Percentiles rank a stretch among this genome's conserved stretches.
These are phyloP conservation scores for Panzeria rudis DNA, from an alignment of 2,888 invertebrate species.

Conservation along the genomic window DNA sequence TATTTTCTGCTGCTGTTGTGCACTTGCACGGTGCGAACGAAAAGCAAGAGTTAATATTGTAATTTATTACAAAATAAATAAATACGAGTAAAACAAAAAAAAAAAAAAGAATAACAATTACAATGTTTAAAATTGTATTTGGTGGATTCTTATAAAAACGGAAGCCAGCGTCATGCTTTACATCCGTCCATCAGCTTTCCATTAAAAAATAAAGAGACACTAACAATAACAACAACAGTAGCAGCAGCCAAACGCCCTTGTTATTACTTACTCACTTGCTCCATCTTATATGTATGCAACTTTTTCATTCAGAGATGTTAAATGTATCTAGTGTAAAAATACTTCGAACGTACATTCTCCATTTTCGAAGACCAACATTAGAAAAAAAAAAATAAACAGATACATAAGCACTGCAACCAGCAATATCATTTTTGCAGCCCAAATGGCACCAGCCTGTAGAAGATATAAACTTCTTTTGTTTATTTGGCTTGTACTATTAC, in stretches of 20 bases:
- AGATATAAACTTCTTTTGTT: too few species aligned
- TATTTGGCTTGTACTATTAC: too few species aligned
- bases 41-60: constrained; percentile 65
- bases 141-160: constrained; percentile 58
- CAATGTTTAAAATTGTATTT: constrained; percentile 35
- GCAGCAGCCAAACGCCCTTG: constrained; percentile 9
- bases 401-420: too few species aligned
- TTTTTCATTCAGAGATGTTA: not conserved
- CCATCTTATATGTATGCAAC: not conserved
- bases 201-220: constrained; percentile 27
- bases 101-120: constrained; percentile 49
- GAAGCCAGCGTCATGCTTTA: constrained; percentile 67
- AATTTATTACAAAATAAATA: constrained; percentile 50
- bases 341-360: too few species aligned
- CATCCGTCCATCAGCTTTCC: constrained; percentile 67
- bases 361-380: too few species aligned
- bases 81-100: constrained; percentile 11
- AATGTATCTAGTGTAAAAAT: not conserved
- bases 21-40: constrained; percentile 65
- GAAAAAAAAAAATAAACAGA: too few species aligned
- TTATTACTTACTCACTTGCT: not conserved
- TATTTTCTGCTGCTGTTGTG: not conserved
- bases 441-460: too few species aligned
- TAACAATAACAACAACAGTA: constrained; percentile 13
- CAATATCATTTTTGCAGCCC: too few species aligned